Evolutionary conservation across 53 echinoderm and acorn worm genomes (phyloP).

Genomic region (Henricia sp.): DNA sequence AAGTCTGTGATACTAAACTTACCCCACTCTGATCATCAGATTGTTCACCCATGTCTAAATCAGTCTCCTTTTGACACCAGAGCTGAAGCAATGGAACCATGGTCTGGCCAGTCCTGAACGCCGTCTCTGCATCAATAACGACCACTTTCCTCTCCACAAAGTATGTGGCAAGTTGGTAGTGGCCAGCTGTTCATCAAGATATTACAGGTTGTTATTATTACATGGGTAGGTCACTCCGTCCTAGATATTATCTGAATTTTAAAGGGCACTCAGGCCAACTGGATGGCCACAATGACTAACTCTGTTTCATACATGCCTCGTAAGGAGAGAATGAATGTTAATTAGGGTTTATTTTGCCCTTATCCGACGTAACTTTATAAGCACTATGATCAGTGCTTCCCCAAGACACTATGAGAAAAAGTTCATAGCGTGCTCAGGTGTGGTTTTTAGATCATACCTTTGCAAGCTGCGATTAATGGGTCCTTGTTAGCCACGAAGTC

Average conservation of each 20-base stretch:
- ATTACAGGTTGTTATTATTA: too few species aligned
- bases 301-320: background rate
- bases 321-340: too few species aligned
- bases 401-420: too few species aligned
- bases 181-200: slow-evolving; percentile 3
- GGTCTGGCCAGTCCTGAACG: slow-evolving; percentile 6
- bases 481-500: slow-evolving; percentile 46
- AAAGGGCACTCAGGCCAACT: background rate
- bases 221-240: too few species aligned
- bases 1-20: background rate
- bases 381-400: too few species aligned
- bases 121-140: background rate
- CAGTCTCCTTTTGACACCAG: slow-evolving; percentile 29
- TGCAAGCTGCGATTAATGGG: slow-evolving; percentile 49
- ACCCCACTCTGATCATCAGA: slow-evolving; percentile 5
- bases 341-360: background rate
- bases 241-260: too few species aligned
- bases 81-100: slow-evolving; percentile 1
- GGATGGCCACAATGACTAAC: background rate
- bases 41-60: too few species aligned
- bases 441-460: slow-evolving; percentile 28
- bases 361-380: background rate
- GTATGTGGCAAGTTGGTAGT: slow-evolving; percentile 17
- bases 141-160: slow-evolving; percentile 8
- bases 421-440: too few species aligned